Evolutionary conservation across 2,797 vertebrate genomes (phyloP).

Genomic region (Microhierax caerulescens): DNA sequence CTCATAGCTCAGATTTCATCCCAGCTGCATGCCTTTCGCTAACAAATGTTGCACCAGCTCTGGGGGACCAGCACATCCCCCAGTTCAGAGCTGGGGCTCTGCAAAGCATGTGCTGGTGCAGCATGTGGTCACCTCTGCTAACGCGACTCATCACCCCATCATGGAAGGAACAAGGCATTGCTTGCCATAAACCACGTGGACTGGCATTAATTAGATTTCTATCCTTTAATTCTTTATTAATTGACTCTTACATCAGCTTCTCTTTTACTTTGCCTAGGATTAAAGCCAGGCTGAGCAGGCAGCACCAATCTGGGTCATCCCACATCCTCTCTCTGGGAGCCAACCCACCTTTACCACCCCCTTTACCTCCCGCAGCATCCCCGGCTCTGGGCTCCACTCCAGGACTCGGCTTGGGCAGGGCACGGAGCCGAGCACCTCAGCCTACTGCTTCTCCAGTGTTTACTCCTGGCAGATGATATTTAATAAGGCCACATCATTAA

Average conservation of each 20-base stretch:
- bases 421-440: background rate
- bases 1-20: background rate
- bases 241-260: conserved; percentile 28
- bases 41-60: background rate
- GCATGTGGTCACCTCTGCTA: rapidly evolving
- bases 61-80: background rate
- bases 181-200: background rate
- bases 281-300: background rate
- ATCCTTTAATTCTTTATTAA: conserved; percentile 63
- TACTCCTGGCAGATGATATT: conserved; percentile 45
- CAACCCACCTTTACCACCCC: background rate
- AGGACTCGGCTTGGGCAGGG: background rate
- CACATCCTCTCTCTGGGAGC: background rate
- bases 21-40: rapidly evolving
- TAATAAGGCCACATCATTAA: conserved; percentile 44
- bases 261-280: background rate
- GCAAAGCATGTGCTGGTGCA: rapidly evolving
- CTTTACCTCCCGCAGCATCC: background rate
- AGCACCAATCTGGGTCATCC: background rate
- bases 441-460: background rate
- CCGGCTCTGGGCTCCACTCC: background rate
- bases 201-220: conserved; percentile 25
- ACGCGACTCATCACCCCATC: background rate
- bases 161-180: rapidly evolving
- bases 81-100: background rate